Evolutionary conservation across 1,140 invertebrate genomes (phyloP), one percentile per base, ranked within the genome.

Genomic region (Aethina tumida): DNA sequence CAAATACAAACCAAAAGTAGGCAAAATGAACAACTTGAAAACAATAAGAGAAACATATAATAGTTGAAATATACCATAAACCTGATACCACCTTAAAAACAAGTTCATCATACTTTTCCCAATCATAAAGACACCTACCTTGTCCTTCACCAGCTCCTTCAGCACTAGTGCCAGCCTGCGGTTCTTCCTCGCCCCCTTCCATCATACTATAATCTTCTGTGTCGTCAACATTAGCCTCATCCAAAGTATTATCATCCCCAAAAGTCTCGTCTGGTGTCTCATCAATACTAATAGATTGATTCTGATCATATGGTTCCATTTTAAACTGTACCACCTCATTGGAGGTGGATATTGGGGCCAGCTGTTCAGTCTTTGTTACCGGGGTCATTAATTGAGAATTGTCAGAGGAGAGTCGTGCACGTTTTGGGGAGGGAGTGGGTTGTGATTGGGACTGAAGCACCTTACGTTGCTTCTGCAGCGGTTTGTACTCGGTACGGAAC

Each of bases 141-240:
- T 59, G 56, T 45, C 49, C 47, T 52, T 56, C 53, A n/a, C 52
- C 54, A 16, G 48, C 37, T 13, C 43, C 49, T 16, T 57, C 55
- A 15, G 45, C 45, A 35, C 54, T 55, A 6, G 56, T 56, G 14
- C 55, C 50, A 10, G 55, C 50, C 21, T 59, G 49, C 9, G 56
- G 55, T 48, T 59, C 56, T 27, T 56, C 54, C 4, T 45, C 45
- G 6, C 42, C 37, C 22, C 46, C 48, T 39, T 57, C 52, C 53
- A 57, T 54, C 46, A 57, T 50, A 13, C 47, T 41, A 45, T 54
- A 57, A 41, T 59, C 55, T 31, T 59, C 56, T 2, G 49, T 50
- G 34, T 52, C 53, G 14, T 59, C 55, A 25, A 34, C 46, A 27
- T 37, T 36, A 2, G 25, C 44, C 7, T 56, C 54, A 25, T 56